A percentile compares a stretch with the other conserved stretches of the same genome.
Evolutionary conservation across 2,888 invertebrate genomes (phyloP).

Genomic region (Polyommatus iphigenia): DNA sequence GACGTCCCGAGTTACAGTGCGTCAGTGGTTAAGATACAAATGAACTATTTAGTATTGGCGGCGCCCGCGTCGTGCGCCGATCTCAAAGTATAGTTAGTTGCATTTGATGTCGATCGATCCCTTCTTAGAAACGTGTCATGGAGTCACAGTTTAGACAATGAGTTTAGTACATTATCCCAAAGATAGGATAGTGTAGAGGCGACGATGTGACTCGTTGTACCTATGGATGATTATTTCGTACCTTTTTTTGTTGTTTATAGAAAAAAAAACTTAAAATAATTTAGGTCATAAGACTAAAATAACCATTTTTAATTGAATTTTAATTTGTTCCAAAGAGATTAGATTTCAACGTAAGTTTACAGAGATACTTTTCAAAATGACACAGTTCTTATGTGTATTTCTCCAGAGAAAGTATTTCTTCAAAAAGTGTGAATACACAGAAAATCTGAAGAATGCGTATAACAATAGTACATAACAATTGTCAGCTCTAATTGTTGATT

Average conservation of each 20-base stretch:
- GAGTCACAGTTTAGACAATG: constrained; percentile 73
- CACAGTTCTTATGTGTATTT: too few species aligned
- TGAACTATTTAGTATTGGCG: constrained; percentile 63
- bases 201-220: not conserved
- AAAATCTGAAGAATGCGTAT: too few species aligned
- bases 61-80: constrained; percentile 51
- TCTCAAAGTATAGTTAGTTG: constrained; percentile 67
- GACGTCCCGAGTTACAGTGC: not conserved
- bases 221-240: not conserved
- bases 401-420: too few species aligned
- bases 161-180: constrained; percentile 52
- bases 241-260: not conserved
- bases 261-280: too few species aligned
- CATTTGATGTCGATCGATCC: constrained; percentile 76
- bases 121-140: constrained; percentile 72
- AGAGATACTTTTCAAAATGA: too few species aligned
- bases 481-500: too few species aligned
- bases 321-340: too few species aligned
- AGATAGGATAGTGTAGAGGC: constrained; percentile 36
- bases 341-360: too few species aligned
- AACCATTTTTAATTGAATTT: too few species aligned
- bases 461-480: too few species aligned
- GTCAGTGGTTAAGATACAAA: constrained; percentile 55
- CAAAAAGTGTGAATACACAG: too few species aligned
- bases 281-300: too few species aligned